Base-by-base conservation (phyloP, 2,888 invertebrate genomes). In the Ormyrus nitidulus region DNA sequence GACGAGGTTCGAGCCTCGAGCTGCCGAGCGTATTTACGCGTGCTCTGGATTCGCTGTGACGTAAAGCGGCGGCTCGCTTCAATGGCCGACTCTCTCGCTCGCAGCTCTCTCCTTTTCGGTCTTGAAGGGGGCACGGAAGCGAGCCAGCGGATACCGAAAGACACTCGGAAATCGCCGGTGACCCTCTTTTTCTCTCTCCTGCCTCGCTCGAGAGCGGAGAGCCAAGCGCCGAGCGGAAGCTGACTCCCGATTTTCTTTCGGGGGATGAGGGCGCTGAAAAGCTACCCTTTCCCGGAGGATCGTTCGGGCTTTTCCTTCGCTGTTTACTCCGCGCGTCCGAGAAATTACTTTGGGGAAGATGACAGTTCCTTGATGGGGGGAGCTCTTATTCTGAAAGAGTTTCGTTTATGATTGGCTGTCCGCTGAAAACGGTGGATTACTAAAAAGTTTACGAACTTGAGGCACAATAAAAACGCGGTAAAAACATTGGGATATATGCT, bases 41-140 rank as follows among this genome's bases (percentile, higher is more conserved):
- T 85, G 85, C 79, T 84, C 85, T 84, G 87, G 86, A 86, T 87
- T 86, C 86, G 84, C 76, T 84, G 82, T 84, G 85, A 86, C 85
- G 83, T 70, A 79, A 76, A 71, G 48, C 75, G 51, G 75, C 78
- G 74, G 76, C 75, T 62, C 34, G 72, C 76, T 71, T 81, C 81
- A 74, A 81, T 81, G 68, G 76, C 46, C 54, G 68, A 64, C 5
- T 19, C 49, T 34, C 58, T n/a, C 44, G 51, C 59, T 19, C 8
- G 59, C 8, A 19, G 7, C 34, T 19, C 66, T 46, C 61, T 77
- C 54, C 77, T 56, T 62, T 70, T 71, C 71, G 74, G 70, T 76
- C 66, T 71, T 81, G 54, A 73, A 81, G 81, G 78, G 81, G 81
- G 78, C 78, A 51, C 81, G 81, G 81, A 81, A 81, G 78, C 74